A percentile compares a stretch with the other conserved stretches of the same genome.
phyloP scores from a whole-genome alignment of 2,113 vertebrate genomes.

The Garra rufa region DNA sequence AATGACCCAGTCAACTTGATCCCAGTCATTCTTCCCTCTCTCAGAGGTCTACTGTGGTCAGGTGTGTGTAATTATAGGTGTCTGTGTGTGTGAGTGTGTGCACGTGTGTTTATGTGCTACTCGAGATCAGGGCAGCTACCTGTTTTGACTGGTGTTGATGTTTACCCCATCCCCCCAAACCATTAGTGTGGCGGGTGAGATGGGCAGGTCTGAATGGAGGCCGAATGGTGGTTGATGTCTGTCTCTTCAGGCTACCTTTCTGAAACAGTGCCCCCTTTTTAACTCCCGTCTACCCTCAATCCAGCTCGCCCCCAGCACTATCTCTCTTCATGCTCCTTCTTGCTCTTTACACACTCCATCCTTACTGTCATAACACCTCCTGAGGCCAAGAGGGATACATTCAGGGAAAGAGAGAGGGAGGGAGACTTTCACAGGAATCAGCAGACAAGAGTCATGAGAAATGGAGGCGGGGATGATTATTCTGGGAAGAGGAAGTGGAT shows the following conservation, averaged over 20 bases:
- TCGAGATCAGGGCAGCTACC: background rate
- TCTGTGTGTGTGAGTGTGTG: background rate
- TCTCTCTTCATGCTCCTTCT: constrained; percentile 79
- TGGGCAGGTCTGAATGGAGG: constrained; percentile 22
- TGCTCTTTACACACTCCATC: constrained; percentile 70
- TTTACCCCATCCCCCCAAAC: constrained; percentile 55
- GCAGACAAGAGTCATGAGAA: constrained; percentile 29
- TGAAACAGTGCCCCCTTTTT: constrained; percentile 72
- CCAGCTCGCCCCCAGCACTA: constrained; percentile 64
- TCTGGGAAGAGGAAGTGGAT: constrained; percentile 32
- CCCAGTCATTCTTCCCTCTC: background rate
- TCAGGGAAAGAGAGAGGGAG: constrained; percentile 50
- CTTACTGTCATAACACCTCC: constrained; percentile 78
- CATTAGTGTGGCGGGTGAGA: constrained; percentile 45
- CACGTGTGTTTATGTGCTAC: constrained; percentile 28
- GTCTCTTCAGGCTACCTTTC: constrained; percentile 75
- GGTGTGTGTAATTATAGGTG: constrained; percentile 1
- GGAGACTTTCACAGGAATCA: constrained; percentile 33
- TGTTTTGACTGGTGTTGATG: constrained; percentile 61
- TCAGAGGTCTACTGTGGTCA: background rate
- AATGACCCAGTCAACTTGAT: too few relatives aligned
- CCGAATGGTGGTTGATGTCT: constrained; percentile 65
- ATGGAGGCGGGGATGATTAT: constrained; percentile 33
- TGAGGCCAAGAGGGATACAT: constrained; percentile 65
- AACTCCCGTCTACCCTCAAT: constrained; percentile 36